These are phyloP conservation scores for Saxicola maurus DNA, from an alignment of 2,797 vertebrate species.

Conservation along the genomic window DNA sequence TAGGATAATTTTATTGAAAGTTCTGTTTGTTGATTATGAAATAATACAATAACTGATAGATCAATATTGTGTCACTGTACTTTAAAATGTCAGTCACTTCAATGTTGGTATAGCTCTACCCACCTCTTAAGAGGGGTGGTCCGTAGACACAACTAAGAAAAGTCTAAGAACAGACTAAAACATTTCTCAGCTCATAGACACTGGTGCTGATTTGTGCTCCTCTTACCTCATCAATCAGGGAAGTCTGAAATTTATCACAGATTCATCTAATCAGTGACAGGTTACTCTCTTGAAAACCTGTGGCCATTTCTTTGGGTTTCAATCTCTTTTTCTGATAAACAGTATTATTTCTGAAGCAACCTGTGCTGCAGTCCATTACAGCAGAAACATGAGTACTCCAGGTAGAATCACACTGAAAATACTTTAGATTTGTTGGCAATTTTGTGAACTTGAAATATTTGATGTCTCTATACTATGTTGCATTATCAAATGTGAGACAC, in stretches of 20 bases:
- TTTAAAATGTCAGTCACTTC: not conserved
- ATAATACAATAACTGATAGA: not conserved
- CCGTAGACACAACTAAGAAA: not conserved
- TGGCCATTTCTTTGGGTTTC: not conserved
- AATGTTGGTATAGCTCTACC: accelerated
- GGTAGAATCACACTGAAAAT: not conserved
- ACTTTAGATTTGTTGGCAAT: not conserved
- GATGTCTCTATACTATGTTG: not conserved
- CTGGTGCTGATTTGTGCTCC: not conserved
- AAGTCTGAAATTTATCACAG: not conserved
- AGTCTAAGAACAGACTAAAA: not conserved
- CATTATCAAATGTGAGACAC: not conserved
- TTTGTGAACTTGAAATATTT: not conserved
- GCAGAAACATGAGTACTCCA: not conserved
- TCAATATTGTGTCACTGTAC: not conserved
- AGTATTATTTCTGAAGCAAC: not conserved
- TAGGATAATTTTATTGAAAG: not conserved
- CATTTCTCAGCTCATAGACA: not conserved
- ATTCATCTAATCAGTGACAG: not conserved
- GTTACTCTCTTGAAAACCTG: not conserved
- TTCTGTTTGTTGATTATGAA: not conserved
- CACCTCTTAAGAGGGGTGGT: not conserved
- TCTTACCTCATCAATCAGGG: not conserved
- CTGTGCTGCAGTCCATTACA: not conserved
- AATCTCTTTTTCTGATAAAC: not conserved